Conservation (phyloP, 2,113 vertebrate species). For the Holacanthus passer region DNA sequence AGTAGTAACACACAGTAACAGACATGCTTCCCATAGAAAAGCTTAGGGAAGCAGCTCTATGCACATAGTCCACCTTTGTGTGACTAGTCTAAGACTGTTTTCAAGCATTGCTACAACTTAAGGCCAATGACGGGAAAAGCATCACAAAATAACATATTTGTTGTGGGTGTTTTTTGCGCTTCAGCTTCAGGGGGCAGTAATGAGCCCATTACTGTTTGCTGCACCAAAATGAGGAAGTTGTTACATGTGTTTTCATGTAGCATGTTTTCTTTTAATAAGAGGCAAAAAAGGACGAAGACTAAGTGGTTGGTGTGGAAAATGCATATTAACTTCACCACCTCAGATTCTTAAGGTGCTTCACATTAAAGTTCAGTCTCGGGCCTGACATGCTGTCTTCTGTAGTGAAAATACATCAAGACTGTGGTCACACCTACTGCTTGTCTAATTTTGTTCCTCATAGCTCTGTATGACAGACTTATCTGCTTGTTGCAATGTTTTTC, state of each 20-base stretch:
- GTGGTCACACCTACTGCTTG: not conserved
- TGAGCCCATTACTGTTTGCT: not conserved
- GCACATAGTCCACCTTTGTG: not conserved
- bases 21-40: not conserved
- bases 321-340: not conserved
- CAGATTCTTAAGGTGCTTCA: not conserved
- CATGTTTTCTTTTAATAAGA: not conserved
- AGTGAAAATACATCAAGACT: not conserved
- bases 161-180: not conserved
- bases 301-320: not conserved
- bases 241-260: not conserved
- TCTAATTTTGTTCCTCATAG: not conserved
- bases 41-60: not conserved
- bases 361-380: not conserved
- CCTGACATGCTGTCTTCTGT: not conserved
- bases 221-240: not conserved
- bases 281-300: not conserved
- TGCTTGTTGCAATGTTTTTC: not conserved
- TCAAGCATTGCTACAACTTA: not conserved
- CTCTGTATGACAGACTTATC: not conserved
- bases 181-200: not conserved
- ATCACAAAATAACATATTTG: not conserved
- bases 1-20: no score
- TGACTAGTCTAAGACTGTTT: not conserved
- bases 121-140: not conserved